Base-by-base conservation (phyloP, 2,797 vertebrate genomes). In the Champsocephalus esox region DNA sequence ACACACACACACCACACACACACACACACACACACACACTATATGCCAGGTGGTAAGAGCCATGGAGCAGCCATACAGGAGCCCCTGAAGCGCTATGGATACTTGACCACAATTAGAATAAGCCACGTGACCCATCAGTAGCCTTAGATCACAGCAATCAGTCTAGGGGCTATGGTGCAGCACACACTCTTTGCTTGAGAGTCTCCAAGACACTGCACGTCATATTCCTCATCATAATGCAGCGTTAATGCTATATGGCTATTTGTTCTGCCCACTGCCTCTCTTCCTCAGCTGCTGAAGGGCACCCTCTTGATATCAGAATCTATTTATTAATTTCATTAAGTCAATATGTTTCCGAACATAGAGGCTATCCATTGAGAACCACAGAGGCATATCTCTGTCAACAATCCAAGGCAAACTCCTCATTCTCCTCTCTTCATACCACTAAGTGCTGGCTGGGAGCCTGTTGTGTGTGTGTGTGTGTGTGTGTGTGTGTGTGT, bases 301-400 rank as follows among this genome's bases (percentile, higher is more conserved):
- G 90, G 83, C 89, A 76, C 55, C 79, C 67, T 86, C 85, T 84
- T 89, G 84, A 89, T 86, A 84, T 73, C 76, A 41, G 81, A 74
- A 82, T 86, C 72, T 82, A 88, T 89, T 91, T 89, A 92, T 94
- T 91, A 86, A 89, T 92, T 92, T 90, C 89, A 92, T 88, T 80
- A 91, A 83, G 79, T 88, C 88, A 81, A 92, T 91, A 88, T 92
- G 91, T 90, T 93, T 83, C 77, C 49, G 69, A 77, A 87, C 87
- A 85, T 71, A 66, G 67, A 79, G 68, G 86, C 84, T 75, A 89
- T 94, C 79, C 78, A 87, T 93, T 91, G 81, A 73, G 79, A 88
- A 75, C 67, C 79, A 73, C 81, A 52, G 66, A 83, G 89, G 79
- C 91, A 86, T 74, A 85, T 90, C 70, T 78, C 75, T 93, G 91